These are phyloP conservation scores for Zalophus californianus DNA, from an alignment of 2,797 vertebrate genomes.

Conservation along the genomic window DNA sequence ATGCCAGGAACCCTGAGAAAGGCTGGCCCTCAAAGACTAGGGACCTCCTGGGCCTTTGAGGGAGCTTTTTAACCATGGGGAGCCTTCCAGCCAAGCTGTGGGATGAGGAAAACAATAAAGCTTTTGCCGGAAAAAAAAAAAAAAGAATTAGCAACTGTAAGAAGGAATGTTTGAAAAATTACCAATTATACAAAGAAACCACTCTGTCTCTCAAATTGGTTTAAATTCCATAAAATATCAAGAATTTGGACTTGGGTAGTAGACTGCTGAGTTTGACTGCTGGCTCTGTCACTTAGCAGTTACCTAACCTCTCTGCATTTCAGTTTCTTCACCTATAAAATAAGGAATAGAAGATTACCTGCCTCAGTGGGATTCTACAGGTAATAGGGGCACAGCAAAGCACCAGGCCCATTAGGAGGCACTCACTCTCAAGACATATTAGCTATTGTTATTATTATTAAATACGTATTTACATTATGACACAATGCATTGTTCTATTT, in stretches of 20 bases:
- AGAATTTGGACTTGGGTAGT: neutral
- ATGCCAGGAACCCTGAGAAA: neutral
- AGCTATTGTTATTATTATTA: neutral
- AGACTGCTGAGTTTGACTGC: neutral
- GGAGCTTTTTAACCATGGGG: neutral
- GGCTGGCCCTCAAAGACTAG: neutral
- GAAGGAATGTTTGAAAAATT: neutral
- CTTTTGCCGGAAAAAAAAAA: neutral
- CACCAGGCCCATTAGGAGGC: too few species aligned
- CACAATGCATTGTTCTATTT: neutral
- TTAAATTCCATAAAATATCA: conserved; percentile 22
- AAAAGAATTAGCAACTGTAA: neutral
- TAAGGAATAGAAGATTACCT: neutral
- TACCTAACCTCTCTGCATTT: neutral
- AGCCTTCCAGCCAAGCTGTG: neutral
- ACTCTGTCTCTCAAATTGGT: neutral
- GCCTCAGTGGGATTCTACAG: neutral
- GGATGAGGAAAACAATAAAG: neutral
- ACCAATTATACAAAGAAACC: neutral
- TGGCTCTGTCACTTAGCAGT: neutral
- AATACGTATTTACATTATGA: neutral
- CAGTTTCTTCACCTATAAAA: neutral
- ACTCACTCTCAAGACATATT: neutral
- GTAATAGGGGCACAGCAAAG: neutral
- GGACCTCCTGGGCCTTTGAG: neutral